Percentiles rank a stretch among this genome's conserved stretches.
phyloP scores from a whole-genome alignment of 1,140 invertebrate genomes.

The Drosophila trapezifrons region DNA sequence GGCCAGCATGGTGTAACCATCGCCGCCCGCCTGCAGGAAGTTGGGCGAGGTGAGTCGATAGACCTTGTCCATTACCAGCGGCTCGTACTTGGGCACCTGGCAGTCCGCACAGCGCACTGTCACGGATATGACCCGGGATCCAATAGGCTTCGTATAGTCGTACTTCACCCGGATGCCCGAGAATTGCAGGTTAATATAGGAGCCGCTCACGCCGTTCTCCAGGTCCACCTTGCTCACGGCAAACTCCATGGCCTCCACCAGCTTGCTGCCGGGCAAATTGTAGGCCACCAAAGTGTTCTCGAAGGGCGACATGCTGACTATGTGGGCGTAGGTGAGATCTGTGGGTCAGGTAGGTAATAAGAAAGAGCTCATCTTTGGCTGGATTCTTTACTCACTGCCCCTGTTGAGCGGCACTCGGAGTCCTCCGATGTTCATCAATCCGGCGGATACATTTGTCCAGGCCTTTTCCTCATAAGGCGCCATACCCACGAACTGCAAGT shows the following conservation, averaged over 20 bases:
- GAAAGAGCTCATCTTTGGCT: too few species aligned
- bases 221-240: slow-evolving; percentile 83
- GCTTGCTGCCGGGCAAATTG: slow-evolving; percentile 87
- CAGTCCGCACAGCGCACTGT: slow-evolving; percentile 88
- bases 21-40: slow-evolving; percentile 89
- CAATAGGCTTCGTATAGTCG: slow-evolving; percentile 85
- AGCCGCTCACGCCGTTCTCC: slow-evolving; percentile 82
- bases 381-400: slow-evolving; percentile 82
- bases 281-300: slow-evolving; percentile 89
- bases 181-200: slow-evolving; percentile 87
- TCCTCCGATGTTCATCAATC: slow-evolving; percentile 88
- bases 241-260: slow-evolving; percentile 87
- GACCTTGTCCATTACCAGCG: slow-evolving; percentile 84
- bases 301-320: slow-evolving; percentile 89
- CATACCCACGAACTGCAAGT: slow-evolving; percentile 69
- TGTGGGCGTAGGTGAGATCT: slow-evolving; percentile 88
- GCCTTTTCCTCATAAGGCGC: slow-evolving; percentile 49
- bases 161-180: slow-evolving; percentile 85
- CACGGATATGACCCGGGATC: slow-evolving; percentile 86
- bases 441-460: slow-evolving; percentile 89
- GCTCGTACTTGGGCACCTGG: slow-evolving; percentile 87
- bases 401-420: slow-evolving; percentile 87
- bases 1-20: slow-evolving; percentile 85
- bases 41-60: slow-evolving; percentile 87
- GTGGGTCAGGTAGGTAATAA: slow-evolving; percentile 8